A percentile compares a stretch with the other conserved stretches of the same genome.
phyloP scores from a whole-genome alignment of 1,140 invertebrate species.

The Cotesia chilonis region DNA sequence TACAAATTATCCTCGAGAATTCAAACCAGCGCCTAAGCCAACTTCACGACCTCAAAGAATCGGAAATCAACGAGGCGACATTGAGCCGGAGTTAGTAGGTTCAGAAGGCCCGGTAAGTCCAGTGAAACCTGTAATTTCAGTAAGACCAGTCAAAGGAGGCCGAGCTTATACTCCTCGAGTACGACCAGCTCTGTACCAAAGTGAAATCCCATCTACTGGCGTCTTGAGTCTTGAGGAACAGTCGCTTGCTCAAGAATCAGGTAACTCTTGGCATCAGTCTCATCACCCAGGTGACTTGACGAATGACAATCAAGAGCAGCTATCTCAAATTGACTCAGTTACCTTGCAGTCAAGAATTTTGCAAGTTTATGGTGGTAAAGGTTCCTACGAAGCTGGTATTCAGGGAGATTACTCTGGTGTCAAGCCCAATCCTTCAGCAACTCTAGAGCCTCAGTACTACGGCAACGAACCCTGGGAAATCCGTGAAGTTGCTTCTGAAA shows the following conservation, averaged over 20 bases:
- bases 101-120: background rate
- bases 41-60: conserved; percentile 15
- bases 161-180: conserved; percentile 6
- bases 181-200: background rate
- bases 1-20: background rate
- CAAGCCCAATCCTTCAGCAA: conserved; percentile 51
- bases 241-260: conserved; percentile 7
- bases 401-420: conserved; percentile 45
- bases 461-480: conserved; percentile 51
- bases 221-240: conserved; percentile 33
- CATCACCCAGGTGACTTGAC: conserved; percentile 46
- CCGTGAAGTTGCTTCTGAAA: conserved; percentile 44
- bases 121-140: background rate
- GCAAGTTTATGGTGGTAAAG: conserved; percentile 54
- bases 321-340: conserved; percentile 19
- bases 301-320: conserved; percentile 31
- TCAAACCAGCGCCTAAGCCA: conserved; percentile 33
- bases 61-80: background rate
- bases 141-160: conserved; percentile 9
- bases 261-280: conserved; percentile 42
- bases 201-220: background rate
- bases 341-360: conserved; percentile 47
- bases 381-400: conserved; percentile 45
- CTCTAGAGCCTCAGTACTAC: conserved; percentile 40
- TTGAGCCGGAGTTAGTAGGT: conserved; percentile 10